Evolutionary conservation across 1,140 invertebrate genomes (phyloP), one percentile per base, ranked within the genome.

Genomic region (Leucophenga varia): DNA sequence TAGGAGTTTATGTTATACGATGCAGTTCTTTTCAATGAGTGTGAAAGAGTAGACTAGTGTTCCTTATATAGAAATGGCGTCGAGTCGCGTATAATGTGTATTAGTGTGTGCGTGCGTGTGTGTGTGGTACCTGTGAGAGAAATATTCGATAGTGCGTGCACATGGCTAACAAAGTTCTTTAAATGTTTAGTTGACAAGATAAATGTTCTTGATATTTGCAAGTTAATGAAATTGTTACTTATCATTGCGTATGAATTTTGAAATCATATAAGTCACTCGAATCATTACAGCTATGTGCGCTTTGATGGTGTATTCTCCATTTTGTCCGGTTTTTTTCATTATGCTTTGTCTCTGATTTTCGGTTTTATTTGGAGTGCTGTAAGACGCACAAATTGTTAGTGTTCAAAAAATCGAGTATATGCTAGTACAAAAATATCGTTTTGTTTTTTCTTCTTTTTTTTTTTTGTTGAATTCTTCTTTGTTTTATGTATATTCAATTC

Each of bases 311-410:
- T 57, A 59, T 61, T 53, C 65, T 53, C 64, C 58, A 69, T 64
- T 70, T 70, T 69, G 56, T 69, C 61, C 65, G 65, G 65, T 70
- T 58, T 64, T 69, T 42, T 31, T 30, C n/a, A 63, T 63, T 67
- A 46, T 43, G 21, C 54, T 67, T 69, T 70, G 49, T 52, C 49
- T 49, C 21, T 55, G 46, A 59, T 49, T 49, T 68, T 68, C 57
- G 54, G 63, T 65, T 61, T 69, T 50, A 65, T 52, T 61, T 44
- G 49, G 20, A 65, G 61, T 65, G 59, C 55, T 64, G 64, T 25
- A 34, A 48, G 64, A 54, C 57, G 39, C 19, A 17, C 43, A 28
- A 12, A 25, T 34, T 14, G 13, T 19, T 32, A 65, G 61, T 61
- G 61, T 45, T 67, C 43, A 46, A 12, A 9, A 43, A 34, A n/a